Evolutionary conservation across 1,140 invertebrate genomes (phyloP), one percentile per base, ranked within the genome.

Genomic region (Brachionus calyciflorus): DNA sequence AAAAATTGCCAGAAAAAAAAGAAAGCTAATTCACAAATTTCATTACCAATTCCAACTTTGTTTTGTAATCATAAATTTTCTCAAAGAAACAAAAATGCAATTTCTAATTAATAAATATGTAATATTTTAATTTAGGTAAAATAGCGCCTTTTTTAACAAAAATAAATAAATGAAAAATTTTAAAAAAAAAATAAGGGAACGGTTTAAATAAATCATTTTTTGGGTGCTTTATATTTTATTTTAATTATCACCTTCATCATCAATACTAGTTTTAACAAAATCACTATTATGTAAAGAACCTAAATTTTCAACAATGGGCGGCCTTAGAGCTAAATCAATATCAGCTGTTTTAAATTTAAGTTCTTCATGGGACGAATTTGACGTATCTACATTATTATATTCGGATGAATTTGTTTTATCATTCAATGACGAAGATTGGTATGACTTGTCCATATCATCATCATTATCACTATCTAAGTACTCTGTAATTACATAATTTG

Each of bases 341-440:
- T 65, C 60, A 40, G 19, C 57, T n/a, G 37, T 63, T 63, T 63
- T 63, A 37, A 63, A 63, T 40, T 65, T 44, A 5, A 65, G 19
- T 21, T 44, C n/a, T n/a, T n/a, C 60, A 44, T 65, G 24, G 19
- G 60, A 65, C 60, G 37, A 44, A 65, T 65, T 65, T 26, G 37
- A 44, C 1, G 28, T 26, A 44, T 65, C 60, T 44, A 44, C 40
- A 65, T 19, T 65, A 21, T 14, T 17, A 24, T 65, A 12, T 24
- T 44, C 24, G 24, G 60, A 65, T 26, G 40, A 24, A 65, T 65
- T 65, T 14, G 33, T 24, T 12, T 65, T 65, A 44, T 65, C 40
- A 44, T 44, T 65, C 2, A 12, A 1, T 26, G 37, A 44, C 14
- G 55, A n/a, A n/a, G n/a, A 60, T 41, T 21, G 33, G 19, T 33